These are phyloP conservation scores for Beris morrisii DNA, from an alignment of 2,888 invertebrate species.

Conservation along the genomic window DNA sequence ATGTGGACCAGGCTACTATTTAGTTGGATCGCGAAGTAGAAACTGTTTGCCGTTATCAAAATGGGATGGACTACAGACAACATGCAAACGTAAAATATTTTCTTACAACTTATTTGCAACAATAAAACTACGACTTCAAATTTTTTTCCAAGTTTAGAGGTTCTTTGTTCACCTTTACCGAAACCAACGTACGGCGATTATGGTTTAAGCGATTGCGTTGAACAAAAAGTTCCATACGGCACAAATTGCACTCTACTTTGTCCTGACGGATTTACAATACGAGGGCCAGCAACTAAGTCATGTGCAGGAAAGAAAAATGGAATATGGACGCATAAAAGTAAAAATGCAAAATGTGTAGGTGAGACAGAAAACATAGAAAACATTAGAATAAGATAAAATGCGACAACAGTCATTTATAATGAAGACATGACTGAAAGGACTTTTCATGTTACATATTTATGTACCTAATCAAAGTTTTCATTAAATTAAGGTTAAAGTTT, in stretches of 20 bases:
- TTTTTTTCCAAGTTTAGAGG: conserved; percentile 46
- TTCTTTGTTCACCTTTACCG: conserved; percentile 58
- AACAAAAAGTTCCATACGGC: conserved; percentile 61
- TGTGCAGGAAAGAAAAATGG: conserved; percentile 61
- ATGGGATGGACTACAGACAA: conserved; percentile 69
- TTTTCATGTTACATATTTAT: no score
- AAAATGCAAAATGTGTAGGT: conserved; percentile 58
- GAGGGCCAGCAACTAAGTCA: conserved; percentile 59
- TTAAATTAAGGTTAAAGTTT: no score
- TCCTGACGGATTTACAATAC: conserved; percentile 61
- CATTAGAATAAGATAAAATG: no score
- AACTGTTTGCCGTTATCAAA: conserved; percentile 67
- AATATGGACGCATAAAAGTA: conserved; percentile 59
- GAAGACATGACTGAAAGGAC: no score
- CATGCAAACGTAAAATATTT: conserved; percentile 63
- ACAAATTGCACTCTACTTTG: conserved; percentile 64
- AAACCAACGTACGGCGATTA: conserved; percentile 60
- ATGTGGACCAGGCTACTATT: conserved; percentile 64
- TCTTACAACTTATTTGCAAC: neutral
- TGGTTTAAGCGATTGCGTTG: conserved; percentile 60
- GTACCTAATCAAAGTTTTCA: no score
- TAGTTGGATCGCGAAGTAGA: conserved; percentile 65
- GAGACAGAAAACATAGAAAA: conserved; percentile 38
- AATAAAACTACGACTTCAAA: neutral
- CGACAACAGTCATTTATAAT: no score